Percentiles rank a stretch among this genome's conserved stretches.
phyloP scores from a whole-genome alignment of 2,113 vertebrate genomes.

The Eurypyga helias region DNA sequence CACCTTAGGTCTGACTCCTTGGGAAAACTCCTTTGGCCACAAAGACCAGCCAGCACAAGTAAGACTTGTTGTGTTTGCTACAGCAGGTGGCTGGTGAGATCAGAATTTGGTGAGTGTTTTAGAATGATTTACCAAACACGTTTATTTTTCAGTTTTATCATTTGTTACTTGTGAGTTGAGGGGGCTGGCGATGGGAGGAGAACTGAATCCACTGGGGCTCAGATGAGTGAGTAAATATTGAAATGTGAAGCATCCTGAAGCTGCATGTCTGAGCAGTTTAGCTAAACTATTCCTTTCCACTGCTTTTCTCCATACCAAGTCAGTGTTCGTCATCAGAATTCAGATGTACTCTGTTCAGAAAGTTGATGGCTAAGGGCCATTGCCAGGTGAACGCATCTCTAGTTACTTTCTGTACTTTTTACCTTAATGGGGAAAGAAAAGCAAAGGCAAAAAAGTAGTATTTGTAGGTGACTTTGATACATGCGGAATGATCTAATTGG shows the following conservation, averaged over 20 bases:
- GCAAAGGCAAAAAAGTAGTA: not conserved
- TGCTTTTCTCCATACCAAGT: not conserved
- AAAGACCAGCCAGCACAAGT: not conserved
- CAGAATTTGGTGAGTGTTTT: not conserved
- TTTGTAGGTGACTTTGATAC: not conserved
- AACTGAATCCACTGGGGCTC: not conserved
- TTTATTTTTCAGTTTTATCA: not conserved
- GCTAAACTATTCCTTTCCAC: not conserved
- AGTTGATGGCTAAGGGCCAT: not conserved
- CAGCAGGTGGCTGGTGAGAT: not conserved
- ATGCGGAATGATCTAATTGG: accelerated
- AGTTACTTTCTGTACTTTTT: not conserved
- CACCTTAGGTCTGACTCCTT: not conserved
- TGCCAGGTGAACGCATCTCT: not conserved
- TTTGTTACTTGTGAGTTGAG: not conserved
- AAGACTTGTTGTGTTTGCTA: not conserved
- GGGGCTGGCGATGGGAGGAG: not conserved
- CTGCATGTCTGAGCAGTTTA: not conserved
- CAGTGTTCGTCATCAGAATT: not conserved
- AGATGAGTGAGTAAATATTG: not conserved
- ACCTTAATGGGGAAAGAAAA: not conserved
- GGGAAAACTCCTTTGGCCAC: not conserved
- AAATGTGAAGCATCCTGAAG: not conserved
- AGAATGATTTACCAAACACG: not conserved
- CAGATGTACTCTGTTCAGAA: not conserved